Evolutionary conservation across 2,797 vertebrate species (phyloP).

Genomic region (Nothura maculosa): DNA sequence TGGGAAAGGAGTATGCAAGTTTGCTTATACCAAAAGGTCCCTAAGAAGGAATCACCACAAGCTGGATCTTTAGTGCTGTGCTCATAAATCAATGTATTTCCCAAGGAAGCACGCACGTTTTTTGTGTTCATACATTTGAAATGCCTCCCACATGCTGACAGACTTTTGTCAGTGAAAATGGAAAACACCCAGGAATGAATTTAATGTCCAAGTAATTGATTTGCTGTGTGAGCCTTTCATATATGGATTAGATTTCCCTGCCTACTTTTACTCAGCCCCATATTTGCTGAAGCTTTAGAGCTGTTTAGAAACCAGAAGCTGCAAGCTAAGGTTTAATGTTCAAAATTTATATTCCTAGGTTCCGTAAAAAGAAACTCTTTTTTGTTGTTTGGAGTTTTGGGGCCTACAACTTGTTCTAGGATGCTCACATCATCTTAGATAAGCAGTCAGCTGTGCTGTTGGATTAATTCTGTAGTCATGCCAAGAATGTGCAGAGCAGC

Average conservation of each 20-base stretch:
- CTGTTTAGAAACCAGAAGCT: neutral
- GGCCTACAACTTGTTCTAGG: neutral
- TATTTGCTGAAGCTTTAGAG: neutral
- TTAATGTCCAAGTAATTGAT: neutral
- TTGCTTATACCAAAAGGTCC: neutral
- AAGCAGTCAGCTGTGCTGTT: neutral
- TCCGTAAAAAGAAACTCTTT: neutral
- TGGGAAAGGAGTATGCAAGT: neutral
- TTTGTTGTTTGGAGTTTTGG: neutral
- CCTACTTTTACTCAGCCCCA: neutral
- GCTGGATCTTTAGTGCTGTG: neutral
- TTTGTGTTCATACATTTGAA: neutral
- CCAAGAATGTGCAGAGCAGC: neutral
- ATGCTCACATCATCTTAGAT: neutral
- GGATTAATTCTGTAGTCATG: neutral
- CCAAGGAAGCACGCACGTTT: neutral
- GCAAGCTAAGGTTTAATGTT: neutral
- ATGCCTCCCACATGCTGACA: neutral
- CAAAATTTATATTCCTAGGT: neutral
- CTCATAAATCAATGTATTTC: neutral
- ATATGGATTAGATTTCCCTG: neutral
- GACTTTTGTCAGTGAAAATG: conserved; percentile 2
- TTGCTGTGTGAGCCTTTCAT: neutral
- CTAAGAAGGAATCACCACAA: neutral
- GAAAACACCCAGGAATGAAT: neutral